Evolutionary conservation across 2,888 invertebrate species (phyloP).

Genomic region (Aleiodes alternator): DNA sequence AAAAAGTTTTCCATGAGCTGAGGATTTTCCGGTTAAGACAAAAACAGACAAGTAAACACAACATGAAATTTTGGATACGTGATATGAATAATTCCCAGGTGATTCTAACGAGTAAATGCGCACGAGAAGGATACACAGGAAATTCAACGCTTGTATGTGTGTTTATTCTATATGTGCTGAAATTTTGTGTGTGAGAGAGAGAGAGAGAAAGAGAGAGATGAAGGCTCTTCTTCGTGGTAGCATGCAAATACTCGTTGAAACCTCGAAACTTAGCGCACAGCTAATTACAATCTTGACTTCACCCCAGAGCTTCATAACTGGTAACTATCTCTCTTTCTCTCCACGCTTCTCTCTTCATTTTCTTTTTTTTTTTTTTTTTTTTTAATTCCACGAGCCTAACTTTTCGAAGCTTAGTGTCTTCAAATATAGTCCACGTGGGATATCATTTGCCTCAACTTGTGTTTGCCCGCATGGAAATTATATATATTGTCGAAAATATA

Average conservation of each 20-base stretch:
- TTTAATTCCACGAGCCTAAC: constrained; percentile 60
- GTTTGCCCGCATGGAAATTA: too few relatives aligned
- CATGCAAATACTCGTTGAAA: constrained; percentile 69
- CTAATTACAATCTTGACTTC: constrained; percentile 75
- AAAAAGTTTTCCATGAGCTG: constrained; percentile 45
- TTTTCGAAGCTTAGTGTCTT: constrained; percentile 73
- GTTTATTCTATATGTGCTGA: constrained; percentile 22
- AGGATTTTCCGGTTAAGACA: constrained; percentile 40
- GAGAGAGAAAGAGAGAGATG: neutral
- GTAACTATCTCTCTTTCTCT: constrained; percentile 63
- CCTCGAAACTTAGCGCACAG: constrained; percentile 71
- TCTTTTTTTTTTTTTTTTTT: neutral
- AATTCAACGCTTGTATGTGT: constrained; percentile 38
- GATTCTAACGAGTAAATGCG: constrained; percentile 31
- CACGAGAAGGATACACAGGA: constrained; percentile 20
- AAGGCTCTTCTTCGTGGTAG: constrained; percentile 20
- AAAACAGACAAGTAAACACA: constrained; percentile 51
- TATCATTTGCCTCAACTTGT: constrained; percentile 42
- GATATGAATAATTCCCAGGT: constrained; percentile 61
- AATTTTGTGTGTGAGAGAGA: constrained; percentile 31
- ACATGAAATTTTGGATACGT: constrained; percentile 71
- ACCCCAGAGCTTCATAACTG: constrained; percentile 73
- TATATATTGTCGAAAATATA: neutral
- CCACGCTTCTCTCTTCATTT: constrained; percentile 44
- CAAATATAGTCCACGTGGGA: constrained; percentile 71